phyloP scores from a whole-genome alignment of 2,888 invertebrate genomes.

The Lycocerus yunnanus region DNA sequence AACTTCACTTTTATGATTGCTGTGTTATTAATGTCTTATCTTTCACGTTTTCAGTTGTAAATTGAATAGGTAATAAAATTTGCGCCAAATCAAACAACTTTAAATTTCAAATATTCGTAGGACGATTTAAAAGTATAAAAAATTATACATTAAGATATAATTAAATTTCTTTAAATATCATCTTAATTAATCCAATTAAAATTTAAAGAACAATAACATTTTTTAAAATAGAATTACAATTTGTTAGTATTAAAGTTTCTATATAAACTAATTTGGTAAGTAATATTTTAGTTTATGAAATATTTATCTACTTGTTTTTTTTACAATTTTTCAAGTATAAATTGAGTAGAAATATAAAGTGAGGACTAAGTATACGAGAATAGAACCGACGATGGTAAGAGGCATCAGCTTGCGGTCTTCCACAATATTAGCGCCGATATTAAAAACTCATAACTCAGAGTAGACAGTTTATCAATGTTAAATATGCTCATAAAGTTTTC shows the following conservation, averaged over 20 bases:
- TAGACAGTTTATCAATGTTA: constrained; percentile 46
- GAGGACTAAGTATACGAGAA: constrained; percentile 19
- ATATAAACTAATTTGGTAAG: constrained; percentile 3
- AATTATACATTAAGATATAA: too few species aligned
- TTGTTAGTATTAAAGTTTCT: background rate
- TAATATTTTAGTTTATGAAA: constrained; percentile 13
- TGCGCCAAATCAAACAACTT: too few species aligned
- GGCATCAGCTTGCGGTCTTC: constrained; percentile 33
- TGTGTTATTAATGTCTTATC: too few species aligned
- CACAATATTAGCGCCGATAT: constrained; percentile 46
- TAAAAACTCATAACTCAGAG: constrained; percentile 49
- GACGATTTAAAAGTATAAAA: too few species aligned
- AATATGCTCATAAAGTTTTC: constrained; percentile 32
- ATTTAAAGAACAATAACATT: too few species aligned
- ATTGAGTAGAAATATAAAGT: constrained; percentile 28
- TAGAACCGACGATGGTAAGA: constrained; percentile 31
- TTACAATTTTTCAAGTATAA: constrained; percentile 32
- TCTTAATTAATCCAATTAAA: too few species aligned
- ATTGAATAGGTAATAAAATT: too few species aligned
- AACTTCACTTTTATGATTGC: too few species aligned
- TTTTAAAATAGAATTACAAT: too few species aligned
- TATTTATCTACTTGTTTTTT: background rate
- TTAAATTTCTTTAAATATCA: too few species aligned
- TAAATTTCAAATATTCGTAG: too few species aligned
- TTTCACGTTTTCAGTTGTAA: too few species aligned